These are phyloP conservation scores for Crax fasciolata DNA, from an alignment of 2,797 vertebrate species.

Conservation along the genomic window DNA sequence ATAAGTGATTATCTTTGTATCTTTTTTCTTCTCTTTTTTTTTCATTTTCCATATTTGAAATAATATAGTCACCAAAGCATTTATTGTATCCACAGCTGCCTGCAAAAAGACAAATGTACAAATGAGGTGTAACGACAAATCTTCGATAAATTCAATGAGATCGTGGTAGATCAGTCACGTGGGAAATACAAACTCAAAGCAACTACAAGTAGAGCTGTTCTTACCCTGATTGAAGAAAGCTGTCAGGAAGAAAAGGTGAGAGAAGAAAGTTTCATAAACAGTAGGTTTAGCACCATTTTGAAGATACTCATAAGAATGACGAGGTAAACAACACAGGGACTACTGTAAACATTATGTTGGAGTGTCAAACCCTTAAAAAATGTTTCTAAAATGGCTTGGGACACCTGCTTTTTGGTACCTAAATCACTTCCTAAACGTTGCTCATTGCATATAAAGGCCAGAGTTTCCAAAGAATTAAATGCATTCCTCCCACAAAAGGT, in stretches of 20 bases:
- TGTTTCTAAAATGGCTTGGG: not conserved
- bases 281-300: not conserved
- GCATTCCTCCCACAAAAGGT: not conserved
- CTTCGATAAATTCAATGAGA: not conserved
- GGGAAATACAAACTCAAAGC: not conserved
- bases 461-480: not conserved
- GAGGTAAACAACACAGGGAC: not conserved
- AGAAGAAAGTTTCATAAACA: not conserved
- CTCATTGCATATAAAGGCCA: not conserved
- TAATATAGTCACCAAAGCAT: not conserved
- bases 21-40: not conserved
- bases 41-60: not conserved
- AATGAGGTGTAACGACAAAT: not conserved
- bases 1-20: accelerated
- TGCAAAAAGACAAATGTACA: not conserved
- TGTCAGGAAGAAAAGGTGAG: not conserved
- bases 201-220: not conserved
- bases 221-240: not conserved
- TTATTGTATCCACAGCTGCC: not conserved
- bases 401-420: not conserved
- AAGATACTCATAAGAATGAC: not conserved
- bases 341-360: accelerated
- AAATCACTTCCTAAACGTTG: not conserved
- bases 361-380: not conserved
- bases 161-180: not conserved